Evolutionary conservation across 2,797 vertebrate genomes (phyloP).

Genomic region (Dipus sagitta): DNA sequence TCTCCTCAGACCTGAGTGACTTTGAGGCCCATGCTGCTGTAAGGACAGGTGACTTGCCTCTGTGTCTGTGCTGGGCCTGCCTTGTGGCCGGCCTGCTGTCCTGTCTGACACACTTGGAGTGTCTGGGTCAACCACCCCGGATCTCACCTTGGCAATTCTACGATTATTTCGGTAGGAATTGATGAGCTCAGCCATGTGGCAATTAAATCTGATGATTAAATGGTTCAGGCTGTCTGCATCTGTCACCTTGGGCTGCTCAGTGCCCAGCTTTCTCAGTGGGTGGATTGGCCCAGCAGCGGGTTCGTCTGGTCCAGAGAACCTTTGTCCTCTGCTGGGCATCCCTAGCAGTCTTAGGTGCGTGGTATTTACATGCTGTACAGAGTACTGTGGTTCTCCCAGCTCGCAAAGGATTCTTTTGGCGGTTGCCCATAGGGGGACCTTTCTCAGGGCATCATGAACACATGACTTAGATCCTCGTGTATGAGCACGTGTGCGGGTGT

Average conservation of each 20-base stretch:
- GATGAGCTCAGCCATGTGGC: slow-evolving; percentile 7
- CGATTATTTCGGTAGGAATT: neutral
- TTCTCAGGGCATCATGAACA: neutral
- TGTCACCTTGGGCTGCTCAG: neutral
- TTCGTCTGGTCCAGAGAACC: neutral
- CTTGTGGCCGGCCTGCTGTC: neutral
- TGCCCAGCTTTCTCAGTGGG: neutral
- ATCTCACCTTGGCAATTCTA: slow-evolving; percentile 24
- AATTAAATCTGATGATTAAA: slow-evolving; percentile 21
- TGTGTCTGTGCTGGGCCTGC: neutral
- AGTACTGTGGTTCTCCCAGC: neutral
- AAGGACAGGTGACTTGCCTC: neutral
- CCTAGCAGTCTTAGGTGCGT: neutral
- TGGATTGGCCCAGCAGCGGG: neutral
- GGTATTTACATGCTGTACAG: neutral
- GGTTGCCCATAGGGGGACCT: neutral
- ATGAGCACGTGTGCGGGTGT: neutral
- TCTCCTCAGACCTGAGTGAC: neutral
- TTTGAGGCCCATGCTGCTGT: neutral
- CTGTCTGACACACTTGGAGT: neutral
- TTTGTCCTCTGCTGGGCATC: neutral
- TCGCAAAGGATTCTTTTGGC: neutral
- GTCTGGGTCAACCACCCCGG: neutral
- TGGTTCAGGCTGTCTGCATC: neutral
- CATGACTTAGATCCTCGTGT: neutral